phyloP scores from a whole-genome alignment of 2,113 vertebrate species.

The Mormyrus lacerda region DNA sequence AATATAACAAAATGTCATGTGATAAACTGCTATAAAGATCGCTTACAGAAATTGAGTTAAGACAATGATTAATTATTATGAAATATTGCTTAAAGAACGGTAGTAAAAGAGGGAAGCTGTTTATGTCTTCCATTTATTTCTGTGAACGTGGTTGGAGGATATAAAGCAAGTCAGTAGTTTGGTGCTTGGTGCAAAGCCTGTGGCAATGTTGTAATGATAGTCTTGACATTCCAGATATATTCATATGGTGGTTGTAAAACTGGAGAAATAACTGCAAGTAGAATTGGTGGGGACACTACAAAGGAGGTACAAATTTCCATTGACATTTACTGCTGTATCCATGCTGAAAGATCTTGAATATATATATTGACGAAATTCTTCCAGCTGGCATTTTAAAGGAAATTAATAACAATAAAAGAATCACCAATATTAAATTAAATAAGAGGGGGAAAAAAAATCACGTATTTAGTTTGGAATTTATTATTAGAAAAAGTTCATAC shows the following conservation, averaged over 20 bases:
- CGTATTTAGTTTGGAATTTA: neutral
- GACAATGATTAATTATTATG: constrained; percentile 71
- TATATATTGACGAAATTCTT: constrained; percentile 58
- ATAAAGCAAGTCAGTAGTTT: constrained; percentile 52
- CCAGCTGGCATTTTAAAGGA: constrained; percentile 59
- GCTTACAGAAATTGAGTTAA: constrained; percentile 60
- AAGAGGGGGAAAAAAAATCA: neutral
- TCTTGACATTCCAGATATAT: constrained; percentile 57
- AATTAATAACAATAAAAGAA: constrained; percentile 5
- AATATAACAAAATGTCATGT: constrained; percentile 37
- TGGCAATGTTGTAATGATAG: constrained; percentile 57
- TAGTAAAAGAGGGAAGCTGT: constrained; percentile 43
- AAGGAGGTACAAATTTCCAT: constrained; percentile 53
- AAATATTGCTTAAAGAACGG: constrained; percentile 59
- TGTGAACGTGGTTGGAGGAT: constrained; percentile 45
- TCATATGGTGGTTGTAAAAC: constrained; percentile 53
- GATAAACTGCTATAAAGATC: constrained; percentile 63
- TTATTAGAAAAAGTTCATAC: neutral
- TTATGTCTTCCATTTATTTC: constrained; percentile 35
- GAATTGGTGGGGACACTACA: constrained; percentile 50
- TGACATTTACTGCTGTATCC: constrained; percentile 57
- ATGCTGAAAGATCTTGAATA: constrained; percentile 59
- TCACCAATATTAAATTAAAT: constrained; percentile 34
- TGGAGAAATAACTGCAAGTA: constrained; percentile 35
- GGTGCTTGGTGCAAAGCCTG: constrained; percentile 49